Conservation (phyloP, 2,888 invertebrate species). For the Epinotia brunnichana region DNA sequence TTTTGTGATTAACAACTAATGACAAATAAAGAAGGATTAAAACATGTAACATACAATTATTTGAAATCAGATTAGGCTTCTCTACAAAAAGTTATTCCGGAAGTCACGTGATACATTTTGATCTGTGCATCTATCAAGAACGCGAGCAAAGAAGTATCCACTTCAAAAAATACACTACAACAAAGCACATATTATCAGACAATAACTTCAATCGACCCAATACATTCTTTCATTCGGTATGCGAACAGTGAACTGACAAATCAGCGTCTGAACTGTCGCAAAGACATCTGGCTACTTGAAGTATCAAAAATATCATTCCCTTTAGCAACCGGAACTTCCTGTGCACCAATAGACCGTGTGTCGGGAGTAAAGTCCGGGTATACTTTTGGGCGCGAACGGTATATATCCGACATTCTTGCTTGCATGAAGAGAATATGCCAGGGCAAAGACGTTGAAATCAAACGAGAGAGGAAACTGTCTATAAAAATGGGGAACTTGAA, state of each 20-base stretch:
- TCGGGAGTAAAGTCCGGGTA: constrained; percentile 39
- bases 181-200: constrained; percentile 1
- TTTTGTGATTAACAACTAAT: no score
- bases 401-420: constrained; percentile 21
- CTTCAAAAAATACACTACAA: not conserved
- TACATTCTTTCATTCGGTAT: constrained; percentile 30
- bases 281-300: constrained; percentile 49
- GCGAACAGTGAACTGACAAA: constrained; percentile 36
- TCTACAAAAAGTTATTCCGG: no score
- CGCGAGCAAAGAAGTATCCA: no score
- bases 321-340: constrained; percentile 59
- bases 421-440: constrained; percentile 13
- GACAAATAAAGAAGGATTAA: no score
- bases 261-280: constrained; percentile 34
- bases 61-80: no score
- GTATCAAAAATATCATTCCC: constrained; percentile 63
- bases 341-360: constrained; percentile 53
- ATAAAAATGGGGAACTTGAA: not conserved
- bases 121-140: no score
- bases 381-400: constrained; percentile 12
- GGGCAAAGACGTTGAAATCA: no score
- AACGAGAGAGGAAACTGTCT: not conserved
- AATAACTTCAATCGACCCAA: constrained; percentile 6
- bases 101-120: no score
- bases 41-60: no score